phyloP scores from a whole-genome alignment of 2,797 vertebrate species.

The Neopelma chrysocephalum region DNA sequence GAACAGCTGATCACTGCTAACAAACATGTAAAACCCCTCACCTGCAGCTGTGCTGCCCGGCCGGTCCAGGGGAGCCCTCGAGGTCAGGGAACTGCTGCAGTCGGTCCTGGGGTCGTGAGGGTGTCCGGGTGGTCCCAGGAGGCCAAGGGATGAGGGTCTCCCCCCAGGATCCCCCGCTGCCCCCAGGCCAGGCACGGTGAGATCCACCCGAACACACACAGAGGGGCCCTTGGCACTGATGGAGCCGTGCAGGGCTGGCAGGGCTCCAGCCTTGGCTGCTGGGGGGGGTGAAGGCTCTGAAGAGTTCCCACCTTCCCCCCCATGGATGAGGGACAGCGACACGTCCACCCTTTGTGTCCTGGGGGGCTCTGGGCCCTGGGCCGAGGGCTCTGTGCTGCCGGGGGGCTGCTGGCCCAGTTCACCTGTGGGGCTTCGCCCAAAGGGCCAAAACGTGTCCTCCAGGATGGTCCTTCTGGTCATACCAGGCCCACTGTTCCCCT shows the following conservation, averaged over 20 bases:
- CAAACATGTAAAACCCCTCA: background rate
- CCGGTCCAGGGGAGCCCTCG: accelerated
- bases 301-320: background rate
- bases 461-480: background rate
- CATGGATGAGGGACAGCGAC: accelerated
- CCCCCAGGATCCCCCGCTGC: accelerated
- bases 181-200: accelerated
- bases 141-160: accelerated
- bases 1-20: background rate
- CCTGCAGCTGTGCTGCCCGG: accelerated
- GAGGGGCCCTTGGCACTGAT: background rate
- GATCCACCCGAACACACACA: accelerated
- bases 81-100: background rate
- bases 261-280: accelerated
- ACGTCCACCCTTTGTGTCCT: accelerated
- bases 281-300: background rate
- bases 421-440: accelerated
- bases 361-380: accelerated
- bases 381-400: background rate
- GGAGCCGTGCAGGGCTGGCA: no score
- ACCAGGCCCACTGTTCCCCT: accelerated
- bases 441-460: background rate
- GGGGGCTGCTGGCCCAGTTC: no score
- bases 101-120: accelerated
- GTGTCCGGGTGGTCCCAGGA: accelerated